Base-by-base conservation (phyloP, 2,797 vertebrate species). In the Cichlasoma orientale region DNA sequence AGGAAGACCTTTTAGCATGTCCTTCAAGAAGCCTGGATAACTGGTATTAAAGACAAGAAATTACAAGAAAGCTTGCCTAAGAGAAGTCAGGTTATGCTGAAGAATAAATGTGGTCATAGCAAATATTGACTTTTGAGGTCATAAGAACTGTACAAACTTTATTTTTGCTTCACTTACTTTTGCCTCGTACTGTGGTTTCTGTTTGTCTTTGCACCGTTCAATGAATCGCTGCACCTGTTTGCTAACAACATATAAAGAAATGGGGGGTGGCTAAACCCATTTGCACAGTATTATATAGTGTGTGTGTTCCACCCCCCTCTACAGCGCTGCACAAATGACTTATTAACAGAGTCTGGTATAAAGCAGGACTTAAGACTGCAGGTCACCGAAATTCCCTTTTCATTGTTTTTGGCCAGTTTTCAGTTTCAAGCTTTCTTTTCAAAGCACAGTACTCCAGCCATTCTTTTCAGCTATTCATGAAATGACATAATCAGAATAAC, bases 401-500 rank as follows among this genome's bases (percentile, higher is more conserved):
- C 23, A 66, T 66, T 27, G 8, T 66, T 44, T 38, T 27, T 66
- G 14, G 38, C 38, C 44, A 23, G n/a, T 36, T n/a, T 63, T 23
- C 3, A 1, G 4, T 31, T 52, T 72, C 27, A 33, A 25, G 4
- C 66, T 70, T 18, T 0, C 3, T 56, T 68, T 47, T 29, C 12
- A n/a, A 25, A 18, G 7, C 36, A 1, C 4, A 18, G 23, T 47
- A 8, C 47, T 68, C 5, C 8, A 14, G n/a, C 33, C n/a, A 3
- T 19, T 23, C 18, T 70, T 52, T 41, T 13, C 16, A 63, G 66
- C 57, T 73, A 9, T 57, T 73, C 1, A 0, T 4, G 41, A 23
- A 3, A n/a, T 69, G 81, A 86, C 44, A 75, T 77, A 69, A 88
- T 77, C 71, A 47, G 70, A 75, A 69, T 54, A 82, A 73, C 78